These are phyloP conservation scores for Mormyrops boulengeri DNA, from an alignment of 2,797 vertebrate species.

Conservation along the genomic window DNA sequence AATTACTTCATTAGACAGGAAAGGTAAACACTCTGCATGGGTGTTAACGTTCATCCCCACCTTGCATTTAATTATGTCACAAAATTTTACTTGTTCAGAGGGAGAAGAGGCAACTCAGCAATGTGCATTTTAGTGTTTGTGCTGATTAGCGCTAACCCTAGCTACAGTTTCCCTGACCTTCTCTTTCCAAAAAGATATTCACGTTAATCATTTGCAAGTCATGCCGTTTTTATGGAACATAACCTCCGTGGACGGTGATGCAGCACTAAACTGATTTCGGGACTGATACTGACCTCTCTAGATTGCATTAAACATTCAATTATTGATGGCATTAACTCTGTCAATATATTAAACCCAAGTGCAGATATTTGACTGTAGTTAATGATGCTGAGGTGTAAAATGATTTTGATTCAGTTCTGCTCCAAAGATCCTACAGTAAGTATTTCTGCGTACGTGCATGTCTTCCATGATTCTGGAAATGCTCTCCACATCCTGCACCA, in stretches of 20 bases:
- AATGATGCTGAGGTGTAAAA: conserved; percentile 7
- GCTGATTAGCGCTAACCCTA: neutral
- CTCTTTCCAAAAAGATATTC: neutral
- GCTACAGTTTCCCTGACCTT: neutral
- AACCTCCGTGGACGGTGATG: neutral
- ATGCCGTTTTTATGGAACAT: neutral
- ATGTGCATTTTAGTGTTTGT: neutral
- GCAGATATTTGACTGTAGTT: neutral
- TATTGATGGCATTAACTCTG: conserved; percentile 25
- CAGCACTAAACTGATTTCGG: neutral
- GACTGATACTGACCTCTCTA: neutral
- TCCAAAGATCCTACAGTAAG: conserved; percentile 14
- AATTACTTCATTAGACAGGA: neutral
- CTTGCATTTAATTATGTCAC: neutral
- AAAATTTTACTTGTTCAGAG: neutral
- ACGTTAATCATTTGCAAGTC: neutral
- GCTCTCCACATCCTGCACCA: conserved; percentile 22
- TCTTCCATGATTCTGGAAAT: conserved; percentile 17
- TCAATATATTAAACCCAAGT: neutral
- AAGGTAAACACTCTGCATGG: neutral
- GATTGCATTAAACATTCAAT: conserved; percentile 9
- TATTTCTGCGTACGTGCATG: conserved; percentile 30
- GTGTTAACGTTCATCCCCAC: neutral
- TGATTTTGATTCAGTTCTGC: conserved; percentile 13
- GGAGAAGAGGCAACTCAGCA: neutral